Base-by-base conservation (phyloP, 2,888 invertebrate genomes). In the Dichetophora obliterata region DNA sequence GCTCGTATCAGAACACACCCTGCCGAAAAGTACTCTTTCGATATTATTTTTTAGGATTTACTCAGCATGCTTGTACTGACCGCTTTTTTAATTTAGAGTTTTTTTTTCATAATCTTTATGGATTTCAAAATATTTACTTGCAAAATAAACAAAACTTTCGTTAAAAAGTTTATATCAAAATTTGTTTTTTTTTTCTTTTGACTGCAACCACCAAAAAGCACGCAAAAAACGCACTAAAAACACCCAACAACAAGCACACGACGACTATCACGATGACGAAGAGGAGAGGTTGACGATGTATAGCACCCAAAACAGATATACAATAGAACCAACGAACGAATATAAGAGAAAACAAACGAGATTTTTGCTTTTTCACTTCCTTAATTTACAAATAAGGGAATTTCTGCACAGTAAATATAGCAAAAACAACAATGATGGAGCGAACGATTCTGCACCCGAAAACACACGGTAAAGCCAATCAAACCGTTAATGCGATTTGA, bases 311-410 rank as follows among this genome's bases (percentile, higher is more conserved):
- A 37, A n/a, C 8, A 27, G 24, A 34, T 22, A 24, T 22, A 43
- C 0, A 50, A 63, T 37, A 22, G 27, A 22, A 22, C 24, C 11
- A 63, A 50, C 27, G 8, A 14, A 22, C 22, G n/a, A 37, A 73
- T 59, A 63, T 50, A 59, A 19, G 50, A n/a, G 50, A 73, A 59
- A 22, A 71, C 11, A 57, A 71, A 65, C 50, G 50, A 73, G 63
- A 63, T 73, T 11, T 52, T 73, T 57, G 59, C 73, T 34, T 73
- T 73, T 73, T 9, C 31, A 72, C 48, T 72, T 63, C 65, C 63
- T 65, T 27, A 65, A 63, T 65, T 48, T 54, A 71, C 48, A 65
- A 73, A 73, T 63, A 73, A 73, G 73, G 73, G 52, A 73, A 65
- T 65, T 57, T 73, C 50, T 73, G 50, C 48, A 19, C 54, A 52